Percentiles rank a stretch among this genome's conserved stretches.
Evolutionary conservation across 2,797 vertebrate genomes (phyloP).

Genomic region (Argentina silus): DNA sequence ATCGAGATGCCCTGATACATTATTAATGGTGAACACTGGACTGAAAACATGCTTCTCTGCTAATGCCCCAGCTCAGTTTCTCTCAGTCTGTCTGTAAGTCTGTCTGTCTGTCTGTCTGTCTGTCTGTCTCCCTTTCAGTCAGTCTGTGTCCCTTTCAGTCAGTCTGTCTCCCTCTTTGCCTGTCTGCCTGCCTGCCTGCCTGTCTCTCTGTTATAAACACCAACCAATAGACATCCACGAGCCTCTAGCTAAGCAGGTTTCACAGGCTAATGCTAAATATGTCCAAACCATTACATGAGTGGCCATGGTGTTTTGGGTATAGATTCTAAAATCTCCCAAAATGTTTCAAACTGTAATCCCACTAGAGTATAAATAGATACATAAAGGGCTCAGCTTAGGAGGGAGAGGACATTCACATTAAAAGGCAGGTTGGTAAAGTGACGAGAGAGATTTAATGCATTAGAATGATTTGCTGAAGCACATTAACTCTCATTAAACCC

Average conservation of each 20-base stretch:
- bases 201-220: background rate
- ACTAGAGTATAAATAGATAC: slow-evolving; percentile 34
- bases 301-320: slow-evolving; percentile 31
- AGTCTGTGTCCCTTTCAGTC: too few species aligned
- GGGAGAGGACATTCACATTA: too few species aligned
- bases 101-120: background rate
- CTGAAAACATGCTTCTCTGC: slow-evolving; percentile 50
- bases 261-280: slow-evolving; percentile 35
- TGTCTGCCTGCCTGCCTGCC: background rate
- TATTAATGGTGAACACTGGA: slow-evolving; percentile 58
- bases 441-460: slow-evolving; percentile 50
- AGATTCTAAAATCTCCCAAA: slow-evolving; percentile 38
- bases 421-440: slow-evolving; percentile 29
- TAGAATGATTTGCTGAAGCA: slow-evolving; percentile 43
- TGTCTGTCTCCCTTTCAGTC: too few species aligned
- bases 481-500: slow-evolving; percentile 63
- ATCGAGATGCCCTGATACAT: slow-evolving; percentile 53
- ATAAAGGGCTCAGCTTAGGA: slow-evolving; percentile 26
- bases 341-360: slow-evolving; percentile 41
- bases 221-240: background rate
- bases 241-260: background rate
- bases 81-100: background rate
- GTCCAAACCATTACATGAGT: slow-evolving; percentile 35
- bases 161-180: too few species aligned
- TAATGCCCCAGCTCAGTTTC: slow-evolving; percentile 19